phyloP scores from a whole-genome alignment of 1,140 invertebrate species.

The Dinoponera quadriceps region DNA sequence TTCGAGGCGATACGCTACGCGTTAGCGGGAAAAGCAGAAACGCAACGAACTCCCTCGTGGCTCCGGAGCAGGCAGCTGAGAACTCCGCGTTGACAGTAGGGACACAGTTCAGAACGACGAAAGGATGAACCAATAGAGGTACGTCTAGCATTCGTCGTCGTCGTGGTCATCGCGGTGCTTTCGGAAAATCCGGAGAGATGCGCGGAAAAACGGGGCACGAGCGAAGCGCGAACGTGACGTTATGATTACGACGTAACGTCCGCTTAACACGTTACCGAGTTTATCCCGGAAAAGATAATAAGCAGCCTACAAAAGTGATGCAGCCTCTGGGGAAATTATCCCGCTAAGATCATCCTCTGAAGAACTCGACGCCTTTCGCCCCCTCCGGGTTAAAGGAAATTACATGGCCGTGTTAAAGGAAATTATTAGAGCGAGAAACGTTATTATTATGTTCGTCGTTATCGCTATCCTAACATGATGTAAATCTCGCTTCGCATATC shows the following conservation, averaged over 20 bases:
- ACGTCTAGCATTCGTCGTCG: no score
- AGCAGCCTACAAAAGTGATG: conserved; percentile 53
- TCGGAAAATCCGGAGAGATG: neutral
- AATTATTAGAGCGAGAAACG: conserved; percentile 27
- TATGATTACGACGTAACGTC: conserved; percentile 50
- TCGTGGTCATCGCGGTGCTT: neutral
- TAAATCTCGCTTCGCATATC: conserved; percentile 27
- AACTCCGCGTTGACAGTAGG: no score
- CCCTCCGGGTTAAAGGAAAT: conserved; percentile 30
- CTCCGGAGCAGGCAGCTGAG: no score
- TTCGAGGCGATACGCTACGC: conserved; percentile 2
- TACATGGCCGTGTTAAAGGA: conserved; percentile 28
- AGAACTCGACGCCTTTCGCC: conserved; percentile 42
- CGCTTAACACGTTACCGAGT: conserved; percentile 38
- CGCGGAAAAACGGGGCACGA: conserved; percentile 12
- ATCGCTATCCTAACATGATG: conserved; percentile 3
- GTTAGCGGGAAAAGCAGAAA: no score
- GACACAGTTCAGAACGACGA: no score
- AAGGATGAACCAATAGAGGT: no score
- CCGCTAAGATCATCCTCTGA: conserved; percentile 41
- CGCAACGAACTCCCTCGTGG: no score
- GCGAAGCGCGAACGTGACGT: conserved; percentile 24
- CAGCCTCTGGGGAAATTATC: conserved; percentile 57
- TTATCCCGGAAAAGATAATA: conserved; percentile 45
- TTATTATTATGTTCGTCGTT: conserved; percentile 37